Evolutionary conservation across 2,797 vertebrate species (phyloP).

Genomic region (Poeciliopsis turneri): DNA sequence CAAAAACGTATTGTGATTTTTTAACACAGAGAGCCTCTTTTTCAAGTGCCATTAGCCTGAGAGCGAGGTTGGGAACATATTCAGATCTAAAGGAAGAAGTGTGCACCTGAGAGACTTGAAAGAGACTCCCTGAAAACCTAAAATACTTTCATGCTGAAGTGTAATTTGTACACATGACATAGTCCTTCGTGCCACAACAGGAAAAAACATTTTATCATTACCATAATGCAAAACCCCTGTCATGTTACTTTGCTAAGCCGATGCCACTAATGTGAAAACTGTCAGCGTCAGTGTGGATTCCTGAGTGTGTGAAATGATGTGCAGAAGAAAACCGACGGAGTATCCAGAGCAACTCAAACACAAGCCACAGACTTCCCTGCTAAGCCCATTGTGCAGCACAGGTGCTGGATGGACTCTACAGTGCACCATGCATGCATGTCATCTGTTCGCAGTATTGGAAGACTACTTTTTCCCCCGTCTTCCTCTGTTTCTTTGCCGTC

Average conservation of each 20-base stretch:
- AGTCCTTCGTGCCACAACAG: conserved; percentile 27
- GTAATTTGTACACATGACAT: conserved; percentile 69
- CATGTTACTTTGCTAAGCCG: conserved; percentile 32
- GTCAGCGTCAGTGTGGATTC: conserved; percentile 30
- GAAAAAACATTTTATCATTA: conserved; percentile 51
- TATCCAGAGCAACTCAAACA: conserved; percentile 55
- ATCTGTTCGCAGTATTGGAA: conserved; percentile 26
- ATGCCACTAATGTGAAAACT: conserved; percentile 29
- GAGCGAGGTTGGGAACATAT: conserved; percentile 43
- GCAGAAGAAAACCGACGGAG: conserved; percentile 19
- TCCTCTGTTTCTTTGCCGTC: conserved; percentile 34
- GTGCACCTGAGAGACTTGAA: conserved; percentile 66
- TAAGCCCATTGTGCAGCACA: conserved; percentile 40
- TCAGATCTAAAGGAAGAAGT: conserved; percentile 60
- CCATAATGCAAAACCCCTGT: conserved; percentile 43
- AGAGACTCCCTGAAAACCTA: conserved; percentile 50
- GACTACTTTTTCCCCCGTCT: background rate
- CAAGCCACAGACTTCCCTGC: conserved; percentile 28
- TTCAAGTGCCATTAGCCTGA: conserved; percentile 42
- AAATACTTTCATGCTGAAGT: conserved; percentile 70
- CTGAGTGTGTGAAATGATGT: conserved; percentile 24
- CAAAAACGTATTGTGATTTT: conserved; percentile 37
- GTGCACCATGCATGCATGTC: conserved; percentile 24
- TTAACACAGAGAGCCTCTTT: conserved; percentile 19
- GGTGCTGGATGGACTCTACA: conserved; percentile 45